Evolutionary conservation across 2,113 vertebrate genomes (phyloP), one percentile per base, ranked within the genome.

Genomic region (Oplegnathus fasciatus): DNA sequence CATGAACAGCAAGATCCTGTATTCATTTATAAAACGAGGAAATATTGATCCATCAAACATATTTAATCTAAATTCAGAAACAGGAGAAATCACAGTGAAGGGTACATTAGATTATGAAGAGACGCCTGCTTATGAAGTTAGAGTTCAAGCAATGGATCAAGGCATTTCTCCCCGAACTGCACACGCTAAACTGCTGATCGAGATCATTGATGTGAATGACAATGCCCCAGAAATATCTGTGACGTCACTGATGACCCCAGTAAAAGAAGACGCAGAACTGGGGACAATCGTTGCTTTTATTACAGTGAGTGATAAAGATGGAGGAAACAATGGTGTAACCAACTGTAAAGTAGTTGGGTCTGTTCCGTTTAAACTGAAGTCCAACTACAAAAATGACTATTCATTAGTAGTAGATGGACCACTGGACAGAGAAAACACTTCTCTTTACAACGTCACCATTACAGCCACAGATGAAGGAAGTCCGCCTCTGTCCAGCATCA

Each of bases 361-460:
- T 28, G 76, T 58, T 70, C 92, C 92, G 0, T 94, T 94, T 75
- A 92, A 91, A 69, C 73, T 94, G 0, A 96, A 94, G 37, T 89
- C 95, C 64, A 97, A 97, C n/a, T 96, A 97, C 62, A 96, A 96
- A 86, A 96, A 95, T 57, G 96, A 97, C 80, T 98, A 96, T 90
- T 96, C 95, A 6, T 83, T 98, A 84, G 78, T 97, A 58, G 97
- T 96, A 9, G 93, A 95, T 18, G 95, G 91, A 30, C 86, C 83
- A 2, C 91, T 98, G 52, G 97, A 98, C 77, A 94, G 97, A 88
- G 97, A 98, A 86, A 85, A 87, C n/a, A 86, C 72, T 34, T 94
- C 92, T 24, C 75, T 92, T 30, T 97, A 98, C 82, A 95, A 97
- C 75, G 90, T 97, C 37, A 94, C 94, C 0, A 91, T 97, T 37